These are phyloP conservation scores for Otolemur garnettii DNA, from an alignment of 2,113 vertebrate species.

Conservation along the genomic window DNA sequence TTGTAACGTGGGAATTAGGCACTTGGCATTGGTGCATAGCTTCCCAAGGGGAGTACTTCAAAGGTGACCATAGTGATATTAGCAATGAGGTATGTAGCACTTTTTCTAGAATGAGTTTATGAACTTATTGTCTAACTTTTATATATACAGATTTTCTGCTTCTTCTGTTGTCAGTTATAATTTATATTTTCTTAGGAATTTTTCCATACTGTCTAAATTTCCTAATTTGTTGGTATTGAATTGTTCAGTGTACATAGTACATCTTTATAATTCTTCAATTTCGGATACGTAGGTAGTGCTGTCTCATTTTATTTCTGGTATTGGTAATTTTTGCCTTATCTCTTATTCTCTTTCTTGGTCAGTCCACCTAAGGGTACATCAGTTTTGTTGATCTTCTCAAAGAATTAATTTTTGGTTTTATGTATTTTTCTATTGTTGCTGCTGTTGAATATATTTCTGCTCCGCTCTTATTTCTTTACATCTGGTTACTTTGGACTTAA, in stretches of 20 bases:
- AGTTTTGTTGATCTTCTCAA: neutral
- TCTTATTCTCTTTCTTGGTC: neutral
- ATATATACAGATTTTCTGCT: neutral
- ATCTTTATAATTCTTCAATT: neutral
- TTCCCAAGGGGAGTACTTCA: too few species aligned
- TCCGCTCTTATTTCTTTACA: neutral
- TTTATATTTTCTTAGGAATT: neutral
- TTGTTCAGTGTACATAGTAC: neutral
- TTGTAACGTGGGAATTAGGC: too few species aligned
- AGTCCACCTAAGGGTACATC: neutral
- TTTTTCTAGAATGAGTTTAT: too few species aligned
- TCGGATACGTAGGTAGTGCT: neutral
- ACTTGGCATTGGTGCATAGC: too few species aligned
- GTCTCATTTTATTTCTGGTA: neutral
- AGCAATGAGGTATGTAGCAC: too few species aligned
- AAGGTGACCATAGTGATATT: too few species aligned
- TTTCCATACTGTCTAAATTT: neutral
- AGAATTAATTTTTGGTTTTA: neutral
- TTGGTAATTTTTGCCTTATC: neutral
- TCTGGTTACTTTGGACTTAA: neutral
- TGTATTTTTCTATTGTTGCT: neutral
- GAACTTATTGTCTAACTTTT: too few species aligned
- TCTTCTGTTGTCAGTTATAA: neutral
- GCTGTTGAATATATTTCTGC: neutral
- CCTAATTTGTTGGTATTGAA: neutral